phyloP scores from a whole-genome alignment of 2,113 vertebrate genomes.

The Hiodon tergisus region DNA sequence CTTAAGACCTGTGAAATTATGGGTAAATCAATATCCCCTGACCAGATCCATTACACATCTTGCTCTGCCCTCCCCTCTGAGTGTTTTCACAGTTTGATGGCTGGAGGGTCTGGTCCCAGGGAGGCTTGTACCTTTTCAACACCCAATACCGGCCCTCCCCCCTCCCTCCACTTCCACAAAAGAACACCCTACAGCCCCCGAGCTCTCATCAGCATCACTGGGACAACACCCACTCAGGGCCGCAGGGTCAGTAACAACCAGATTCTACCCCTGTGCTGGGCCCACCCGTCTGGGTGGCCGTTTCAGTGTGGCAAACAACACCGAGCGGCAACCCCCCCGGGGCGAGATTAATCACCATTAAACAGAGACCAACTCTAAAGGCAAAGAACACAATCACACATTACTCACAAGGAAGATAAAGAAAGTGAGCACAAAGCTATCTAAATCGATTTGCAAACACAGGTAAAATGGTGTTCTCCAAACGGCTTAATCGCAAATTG shows the following conservation, averaged over 20 bases:
- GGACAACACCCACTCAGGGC: not conserved
- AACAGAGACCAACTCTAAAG: constrained; percentile 12
- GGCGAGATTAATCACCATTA: constrained; percentile 5
- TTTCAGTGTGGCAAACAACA: constrained; percentile 38
- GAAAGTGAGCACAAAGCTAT: constrained; percentile 47
- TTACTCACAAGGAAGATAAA: constrained; percentile 62
- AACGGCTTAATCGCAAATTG: constrained; percentile 36
- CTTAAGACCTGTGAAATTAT: not conserved
- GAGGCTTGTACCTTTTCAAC: constrained; percentile 12
- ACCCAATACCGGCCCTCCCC: not conserved
- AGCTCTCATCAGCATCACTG: not conserved
- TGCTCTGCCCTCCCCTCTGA: not conserved
- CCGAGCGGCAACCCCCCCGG: constrained; percentile 27
- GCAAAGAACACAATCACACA: constrained; percentile 55
- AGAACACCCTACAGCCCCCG: not conserved
- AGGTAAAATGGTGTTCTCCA: constrained; percentile 47
- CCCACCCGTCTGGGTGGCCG: constrained; percentile 18
- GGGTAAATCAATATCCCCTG: not conserved
- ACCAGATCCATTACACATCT: not conserved
- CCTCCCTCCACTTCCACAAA: not conserved
- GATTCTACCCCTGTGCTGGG: too few relatives aligned
- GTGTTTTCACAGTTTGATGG: constrained; percentile 7
- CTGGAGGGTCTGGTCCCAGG: not conserved
- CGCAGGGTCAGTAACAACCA: not conserved
- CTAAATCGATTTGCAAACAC: constrained; percentile 59